Evolutionary conservation across 2,113 vertebrate species (phyloP).

Genomic region (Nymphicus hollandicus): DNA sequence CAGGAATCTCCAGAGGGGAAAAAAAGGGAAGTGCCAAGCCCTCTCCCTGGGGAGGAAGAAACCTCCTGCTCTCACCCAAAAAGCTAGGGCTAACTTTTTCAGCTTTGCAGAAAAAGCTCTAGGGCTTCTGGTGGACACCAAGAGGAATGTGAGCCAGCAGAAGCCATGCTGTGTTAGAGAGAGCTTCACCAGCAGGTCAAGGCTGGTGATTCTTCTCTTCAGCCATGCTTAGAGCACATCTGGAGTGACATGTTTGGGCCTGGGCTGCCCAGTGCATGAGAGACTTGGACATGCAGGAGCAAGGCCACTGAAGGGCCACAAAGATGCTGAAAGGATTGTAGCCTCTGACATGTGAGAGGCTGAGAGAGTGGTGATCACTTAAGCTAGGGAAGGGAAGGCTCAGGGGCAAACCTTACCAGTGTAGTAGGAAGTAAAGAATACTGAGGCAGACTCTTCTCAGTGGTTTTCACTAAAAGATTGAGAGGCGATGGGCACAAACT

Average conservation of each 20-base stretch:
- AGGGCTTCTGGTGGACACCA: background rate
- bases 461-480: background rate
- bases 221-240: background rate
- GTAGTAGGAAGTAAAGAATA: background rate
- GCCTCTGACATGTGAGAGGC: background rate
- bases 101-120: background rate
- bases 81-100: background rate
- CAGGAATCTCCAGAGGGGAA: background rate
- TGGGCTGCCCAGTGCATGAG: background rate
- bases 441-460: background rate
- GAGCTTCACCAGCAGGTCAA: background rate
- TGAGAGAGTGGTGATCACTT: background rate
- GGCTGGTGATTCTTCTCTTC: background rate
- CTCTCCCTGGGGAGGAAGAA: background rate
- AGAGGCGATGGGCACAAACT: background rate
- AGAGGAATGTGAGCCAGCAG: background rate
- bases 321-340: background rate
- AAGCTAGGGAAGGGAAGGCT: background rate
- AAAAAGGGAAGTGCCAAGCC: background rate
- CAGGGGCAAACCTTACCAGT: background rate
- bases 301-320: background rate
- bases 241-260: background rate
- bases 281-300: background rate
- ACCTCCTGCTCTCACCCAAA: background rate
- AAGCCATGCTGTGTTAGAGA: background rate